Percentiles rank a stretch among this genome's conserved stretches.
Conservation (phyloP, 2,888 invertebrate species). For the Steromphala cineraria region DNA sequence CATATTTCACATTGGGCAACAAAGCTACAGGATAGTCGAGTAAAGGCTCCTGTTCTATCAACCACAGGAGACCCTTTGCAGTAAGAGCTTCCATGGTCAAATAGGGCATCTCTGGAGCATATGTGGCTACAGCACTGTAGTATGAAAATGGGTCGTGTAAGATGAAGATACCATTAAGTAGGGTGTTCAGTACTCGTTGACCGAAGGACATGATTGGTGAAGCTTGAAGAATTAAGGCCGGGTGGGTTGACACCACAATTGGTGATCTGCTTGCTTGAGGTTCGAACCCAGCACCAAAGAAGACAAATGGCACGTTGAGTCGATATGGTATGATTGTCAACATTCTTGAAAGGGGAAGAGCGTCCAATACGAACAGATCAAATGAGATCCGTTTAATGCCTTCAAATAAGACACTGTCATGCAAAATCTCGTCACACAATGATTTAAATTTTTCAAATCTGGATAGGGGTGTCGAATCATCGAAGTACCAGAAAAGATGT, state of each 20-base stretch:
- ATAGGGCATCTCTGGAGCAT: slow-evolving; percentile 39
- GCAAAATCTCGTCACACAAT: background rate
- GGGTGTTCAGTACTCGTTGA: background rate
- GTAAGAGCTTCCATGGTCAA: slow-evolving; percentile 29
- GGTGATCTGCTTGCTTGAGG: slow-evolving; percentile 1
- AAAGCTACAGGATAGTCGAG: slow-evolving; percentile 41
- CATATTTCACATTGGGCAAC: slow-evolving; percentile 41
- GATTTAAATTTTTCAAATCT: too few species aligned
- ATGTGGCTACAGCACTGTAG: slow-evolving; percentile 30
- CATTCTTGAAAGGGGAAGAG: background rate
- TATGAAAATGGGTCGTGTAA: slow-evolving; percentile 29
- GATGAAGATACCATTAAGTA: background rate
- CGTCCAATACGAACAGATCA: slow-evolving; percentile 37
- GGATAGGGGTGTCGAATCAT: too few species aligned
- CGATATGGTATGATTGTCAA: slow-evolving; percentile 30
- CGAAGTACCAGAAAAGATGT: too few species aligned
- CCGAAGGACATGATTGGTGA: slow-evolving; percentile 15
- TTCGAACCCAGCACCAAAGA: slow-evolving; percentile 5
- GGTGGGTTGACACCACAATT: background rate
- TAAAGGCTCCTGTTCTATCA: slow-evolving; percentile 40
- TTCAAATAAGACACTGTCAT: background rate
- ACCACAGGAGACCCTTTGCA: slow-evolving; percentile 33
- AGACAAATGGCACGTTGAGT: slow-evolving; percentile 31
- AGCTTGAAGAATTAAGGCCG: background rate
- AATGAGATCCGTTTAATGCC: slow-evolving; percentile 16